Evolutionary conservation across 1,140 invertebrate genomes (phyloP).

Genomic region (Caerostris extrusa): DNA sequence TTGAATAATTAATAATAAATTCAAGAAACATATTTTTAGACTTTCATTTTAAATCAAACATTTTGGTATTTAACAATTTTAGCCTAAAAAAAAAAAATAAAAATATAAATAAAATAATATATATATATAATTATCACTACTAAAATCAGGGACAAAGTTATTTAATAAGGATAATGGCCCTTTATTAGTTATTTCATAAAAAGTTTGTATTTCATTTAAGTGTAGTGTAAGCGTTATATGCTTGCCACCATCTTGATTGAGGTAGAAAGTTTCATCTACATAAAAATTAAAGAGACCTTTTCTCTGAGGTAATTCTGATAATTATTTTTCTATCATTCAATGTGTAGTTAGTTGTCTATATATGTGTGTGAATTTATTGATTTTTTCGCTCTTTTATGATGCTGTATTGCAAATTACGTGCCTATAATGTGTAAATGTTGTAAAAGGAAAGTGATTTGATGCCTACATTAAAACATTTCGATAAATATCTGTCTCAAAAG

Average conservation of each 20-base stretch:
- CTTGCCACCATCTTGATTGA: background rate
- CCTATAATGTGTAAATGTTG: background rate
- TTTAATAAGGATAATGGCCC: too few relatives aligned
- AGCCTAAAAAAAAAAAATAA: too few relatives aligned
- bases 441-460: constrained; percentile 1
- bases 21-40: too few relatives aligned
- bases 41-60: too few relatives aligned
- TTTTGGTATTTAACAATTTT: too few relatives aligned
- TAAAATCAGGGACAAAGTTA: too few relatives aligned
- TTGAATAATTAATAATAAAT: too few relatives aligned
- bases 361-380: background rate
- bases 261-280: background rate
- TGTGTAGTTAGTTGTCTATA: background rate
- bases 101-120: too few relatives aligned
- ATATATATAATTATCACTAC: too few relatives aligned
- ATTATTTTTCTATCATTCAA: background rate
- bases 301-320: too few relatives aligned
- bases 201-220: background rate
- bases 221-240: background rate
- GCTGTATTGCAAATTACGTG: constrained; percentile 8
- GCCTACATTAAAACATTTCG: background rate
- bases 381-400: background rate
- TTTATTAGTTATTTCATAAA: too few relatives aligned
- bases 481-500: too few relatives aligned
- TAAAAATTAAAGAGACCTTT: background rate